A percentile compares a stretch with the other conserved stretches of the same genome.
Evolutionary conservation across 2,797 vertebrate species (phyloP).

Genomic region (Falco cherrug): DNA sequence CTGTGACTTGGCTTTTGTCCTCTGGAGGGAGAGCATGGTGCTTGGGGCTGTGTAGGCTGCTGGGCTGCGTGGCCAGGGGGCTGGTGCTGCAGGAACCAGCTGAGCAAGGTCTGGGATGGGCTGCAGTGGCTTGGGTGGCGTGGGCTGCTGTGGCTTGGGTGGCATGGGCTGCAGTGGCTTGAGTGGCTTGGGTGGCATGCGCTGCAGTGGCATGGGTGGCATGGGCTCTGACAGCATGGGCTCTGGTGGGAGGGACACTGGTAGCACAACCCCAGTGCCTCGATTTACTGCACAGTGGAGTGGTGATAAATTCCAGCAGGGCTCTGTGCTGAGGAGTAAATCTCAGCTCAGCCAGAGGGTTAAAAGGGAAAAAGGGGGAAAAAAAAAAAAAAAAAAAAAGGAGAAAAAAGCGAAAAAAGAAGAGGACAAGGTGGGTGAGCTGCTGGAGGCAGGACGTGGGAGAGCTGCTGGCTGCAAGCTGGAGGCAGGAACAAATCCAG

Average conservation of each 20-base stretch:
- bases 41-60: background rate
- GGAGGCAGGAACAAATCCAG: background rate
- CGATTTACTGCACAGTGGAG: background rate
- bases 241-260: background rate
- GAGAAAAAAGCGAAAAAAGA: background rate
- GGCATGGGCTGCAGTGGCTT: no score
- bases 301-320: background rate
- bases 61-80: background rate
- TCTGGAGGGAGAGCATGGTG: accelerated
- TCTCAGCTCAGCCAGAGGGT: background rate
- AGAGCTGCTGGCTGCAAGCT: background rate
- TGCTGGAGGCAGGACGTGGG: background rate
- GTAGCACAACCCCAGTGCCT: background rate
- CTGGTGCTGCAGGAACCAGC: background rate
- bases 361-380: background rate
- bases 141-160: no score
- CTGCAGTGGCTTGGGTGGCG: no score
- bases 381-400: background rate
- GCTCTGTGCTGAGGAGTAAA: background rate
- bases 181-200: no score
- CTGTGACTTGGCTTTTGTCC: background rate
- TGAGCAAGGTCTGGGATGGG: background rate
- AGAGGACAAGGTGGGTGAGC: background rate
- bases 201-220: no score
- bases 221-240: no score